Percentiles rank a stretch among this genome's conserved stretches.
phyloP scores from a whole-genome alignment of 1,140 invertebrate species.

The Chrysomallon squamiferum region DNA sequence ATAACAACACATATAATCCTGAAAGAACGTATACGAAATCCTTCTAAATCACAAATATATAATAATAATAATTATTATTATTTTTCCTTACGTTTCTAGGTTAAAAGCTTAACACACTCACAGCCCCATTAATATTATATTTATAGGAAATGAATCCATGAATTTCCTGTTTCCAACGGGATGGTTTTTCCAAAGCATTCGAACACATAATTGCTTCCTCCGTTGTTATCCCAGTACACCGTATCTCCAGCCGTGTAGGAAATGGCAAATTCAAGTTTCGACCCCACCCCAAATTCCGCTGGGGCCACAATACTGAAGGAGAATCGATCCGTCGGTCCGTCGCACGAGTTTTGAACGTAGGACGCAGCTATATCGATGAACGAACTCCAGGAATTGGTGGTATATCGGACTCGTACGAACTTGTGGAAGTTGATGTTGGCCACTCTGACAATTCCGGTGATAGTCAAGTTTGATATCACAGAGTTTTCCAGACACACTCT shows the following conservation, averaged over 20 bases:
- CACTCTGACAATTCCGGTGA: conserved; percentile 86
- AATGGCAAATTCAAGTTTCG: conserved; percentile 81
- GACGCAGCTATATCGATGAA: conserved; percentile 78
- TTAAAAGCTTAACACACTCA: conserved; percentile 10
- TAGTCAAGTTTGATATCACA: conserved; percentile 68
- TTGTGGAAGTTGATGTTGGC: conserved; percentile 92
- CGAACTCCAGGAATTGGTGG: conserved; percentile 83
- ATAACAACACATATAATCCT: too few species aligned
- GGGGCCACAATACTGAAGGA: conserved; percentile 77
- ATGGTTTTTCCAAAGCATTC: conserved; percentile 57
- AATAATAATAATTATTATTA: too few species aligned
- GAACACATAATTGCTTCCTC: conserved; percentile 77
- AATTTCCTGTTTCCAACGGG: conserved; percentile 40
- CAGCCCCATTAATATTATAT: too few species aligned
- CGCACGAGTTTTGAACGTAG: conserved; percentile 88
- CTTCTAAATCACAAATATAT: too few species aligned
- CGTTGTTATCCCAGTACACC: conserved; percentile 89
- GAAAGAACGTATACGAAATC: too few species aligned
- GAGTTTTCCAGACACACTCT: conserved; percentile 85
- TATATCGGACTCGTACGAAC: conserved; percentile 85
- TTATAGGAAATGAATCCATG: conserved; percentile 53
- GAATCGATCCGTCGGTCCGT: conserved; percentile 86
- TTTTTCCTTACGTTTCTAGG: too few species aligned
- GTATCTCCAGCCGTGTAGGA: conserved; percentile 80
- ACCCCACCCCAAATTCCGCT: conserved; percentile 71